These are phyloP conservation scores for Hyles euphorbiae DNA, from an alignment of 1,140 invertebrate species.

Conservation along the genomic window DNA sequence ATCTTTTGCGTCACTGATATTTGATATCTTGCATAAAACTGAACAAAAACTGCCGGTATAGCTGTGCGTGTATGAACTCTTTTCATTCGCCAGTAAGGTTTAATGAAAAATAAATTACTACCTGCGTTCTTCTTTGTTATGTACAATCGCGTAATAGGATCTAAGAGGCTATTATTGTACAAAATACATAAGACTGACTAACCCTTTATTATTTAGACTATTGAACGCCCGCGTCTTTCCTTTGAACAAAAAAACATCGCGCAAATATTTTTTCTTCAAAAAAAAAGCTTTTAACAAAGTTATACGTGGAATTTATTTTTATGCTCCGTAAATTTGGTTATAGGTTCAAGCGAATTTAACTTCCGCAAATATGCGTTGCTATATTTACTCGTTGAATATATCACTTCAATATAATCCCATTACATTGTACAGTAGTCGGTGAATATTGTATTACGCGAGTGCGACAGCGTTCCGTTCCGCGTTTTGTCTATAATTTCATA, in stretches of 20 bases:
- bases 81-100: too few relatives aligned
- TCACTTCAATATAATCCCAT: too few relatives aligned
- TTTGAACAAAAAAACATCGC: conserved; percentile 7
- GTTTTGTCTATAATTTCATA: too few relatives aligned
- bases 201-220: conserved; percentile 10
- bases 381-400: too few relatives aligned
- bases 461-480: too few relatives aligned
- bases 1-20: too few relatives aligned
- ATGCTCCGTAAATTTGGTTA: not conserved
- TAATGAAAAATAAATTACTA: conserved; percentile 10
- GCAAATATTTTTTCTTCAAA: not conserved
- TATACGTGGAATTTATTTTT: conserved; percentile 2
- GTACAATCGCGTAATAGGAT: conserved; percentile 6
- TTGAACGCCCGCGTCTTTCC: not conserved
- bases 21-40: too few relatives aligned
- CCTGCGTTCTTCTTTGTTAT: conserved; percentile 7
- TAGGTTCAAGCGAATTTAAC: not conserved
- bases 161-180: conserved; percentile 7
- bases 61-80: too few relatives aligned
- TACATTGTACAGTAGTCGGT: too few relatives aligned
- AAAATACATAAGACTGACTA: conserved; percentile 8
- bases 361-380: not conserved
- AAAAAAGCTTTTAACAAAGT: not conserved
- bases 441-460: too few relatives aligned
- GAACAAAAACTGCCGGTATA: too few relatives aligned